Evolutionary conservation across 2,888 invertebrate genomes (phyloP), one percentile per base, ranked within the genome.

Genomic region (Macrophya annulata): DNA sequence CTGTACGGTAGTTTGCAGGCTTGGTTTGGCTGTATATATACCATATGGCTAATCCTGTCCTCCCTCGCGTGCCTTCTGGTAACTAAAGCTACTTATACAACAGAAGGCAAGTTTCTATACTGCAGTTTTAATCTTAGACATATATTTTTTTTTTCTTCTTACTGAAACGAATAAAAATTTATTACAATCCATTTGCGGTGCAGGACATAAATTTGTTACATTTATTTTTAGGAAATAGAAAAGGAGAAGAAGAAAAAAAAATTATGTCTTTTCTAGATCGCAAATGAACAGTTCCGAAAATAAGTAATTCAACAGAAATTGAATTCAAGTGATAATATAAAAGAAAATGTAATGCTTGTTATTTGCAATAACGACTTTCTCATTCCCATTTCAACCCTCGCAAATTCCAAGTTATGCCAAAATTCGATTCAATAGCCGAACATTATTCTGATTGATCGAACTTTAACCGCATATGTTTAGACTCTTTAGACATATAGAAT

Each of bases 1-100:
- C 71, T 71, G 40, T 40, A n/a, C 62, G 71, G 17, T n/a, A 43
- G 37, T 0, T n/a, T 40, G 37, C 40, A 4, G 37, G n/a, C 17
- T 17, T n/a, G n/a, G n/a, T n/a, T 71, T 71, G 37, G n/a, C 74
- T 21, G 45, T 45, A 21, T 45, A 71, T 17, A 17, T 45, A 10
- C 59, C 81, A 62, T 62, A 43, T 81, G 62, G 62, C 81, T 59
- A 81, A 81, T 81, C 81, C 81, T 55, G 77, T 6, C 40, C 37
- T 59, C 62, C 59, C 62, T 81, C 40, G 81, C 81, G 81, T 81
- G 81, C 43, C 81, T 81, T 62, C 43, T 81, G 81, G 81, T 62
- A 59, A 81, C 62, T 40, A 62, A 62, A 51, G 43, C 62, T 40
- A 62, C 62, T 81, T 62, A 59, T 25, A 59, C n/a, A 21, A 62